Evolutionary conservation across 2,888 invertebrate species (phyloP).

Genomic region (Prenolepis imparis): DNA sequence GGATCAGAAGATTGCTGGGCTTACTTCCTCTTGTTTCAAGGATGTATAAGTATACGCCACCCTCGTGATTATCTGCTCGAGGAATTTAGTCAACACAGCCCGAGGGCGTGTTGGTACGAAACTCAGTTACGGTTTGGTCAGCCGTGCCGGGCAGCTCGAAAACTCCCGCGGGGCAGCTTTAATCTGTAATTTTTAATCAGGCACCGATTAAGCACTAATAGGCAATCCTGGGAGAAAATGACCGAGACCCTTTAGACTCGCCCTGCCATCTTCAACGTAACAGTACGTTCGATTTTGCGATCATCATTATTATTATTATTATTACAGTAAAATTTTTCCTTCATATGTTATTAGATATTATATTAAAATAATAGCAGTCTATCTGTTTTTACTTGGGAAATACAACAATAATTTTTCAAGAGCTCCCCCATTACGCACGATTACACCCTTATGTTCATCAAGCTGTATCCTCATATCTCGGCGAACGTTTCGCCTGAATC

Average conservation of each 20-base stretch:
- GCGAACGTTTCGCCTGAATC: slow-evolving; percentile 81
- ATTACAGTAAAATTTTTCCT: neutral
- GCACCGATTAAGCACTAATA: slow-evolving; percentile 77
- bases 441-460: slow-evolving; percentile 24
- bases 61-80: slow-evolving; percentile 83
- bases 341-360: neutral
- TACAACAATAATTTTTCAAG: neutral
- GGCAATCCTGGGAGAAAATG: slow-evolving; percentile 74
- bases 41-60: slow-evolving; percentile 70
- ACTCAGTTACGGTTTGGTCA: slow-evolving; percentile 83
- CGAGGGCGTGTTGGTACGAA: slow-evolving; percentile 70
- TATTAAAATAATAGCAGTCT: neutral
- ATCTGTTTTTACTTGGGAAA: slow-evolving; percentile 21
- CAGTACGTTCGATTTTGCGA: neutral
- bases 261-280: neutral
- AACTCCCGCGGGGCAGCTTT: slow-evolving; percentile 79
- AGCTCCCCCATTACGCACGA: neutral
- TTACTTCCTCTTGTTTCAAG: slow-evolving; percentile 58
- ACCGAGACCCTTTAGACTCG: slow-evolving; percentile 40
- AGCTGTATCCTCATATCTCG: slow-evolving; percentile 40
- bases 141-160: slow-evolving; percentile 73
- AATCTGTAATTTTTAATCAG: slow-evolving; percentile 81
- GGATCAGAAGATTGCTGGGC: neutral
- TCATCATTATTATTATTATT: neutral
- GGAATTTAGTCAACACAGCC: slow-evolving; percentile 82